Percentiles rank a stretch among this genome's conserved stretches.
These are phyloP conservation scores for Parasteatoda tepidariorum DNA, from an alignment of 1,140 invertebrate species.

Conservation along the genomic window DNA sequence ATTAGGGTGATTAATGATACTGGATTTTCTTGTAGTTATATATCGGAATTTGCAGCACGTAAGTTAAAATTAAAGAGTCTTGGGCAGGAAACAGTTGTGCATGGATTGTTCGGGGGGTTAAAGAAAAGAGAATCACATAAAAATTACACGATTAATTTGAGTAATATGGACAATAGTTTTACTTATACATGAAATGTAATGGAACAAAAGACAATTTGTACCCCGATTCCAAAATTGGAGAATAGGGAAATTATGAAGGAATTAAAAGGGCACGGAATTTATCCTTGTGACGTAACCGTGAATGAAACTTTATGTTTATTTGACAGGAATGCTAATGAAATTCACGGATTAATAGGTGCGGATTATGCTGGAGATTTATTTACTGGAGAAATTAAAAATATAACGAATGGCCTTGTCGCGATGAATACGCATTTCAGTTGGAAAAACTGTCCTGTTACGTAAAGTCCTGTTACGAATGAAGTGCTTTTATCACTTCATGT, in stretches of 20 bases:
- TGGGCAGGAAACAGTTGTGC: neutral
- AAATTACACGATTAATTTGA: neutral
- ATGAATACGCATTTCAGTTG: too few species aligned
- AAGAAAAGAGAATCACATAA: neutral
- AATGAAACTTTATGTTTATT: neutral
- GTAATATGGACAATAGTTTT: conserved; percentile 5
- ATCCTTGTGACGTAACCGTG: neutral
- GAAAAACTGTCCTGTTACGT: too few species aligned
- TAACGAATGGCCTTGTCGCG: too few species aligned
- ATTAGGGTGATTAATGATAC: neutral
- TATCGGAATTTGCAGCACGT: neutral
- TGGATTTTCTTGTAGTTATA: neutral
- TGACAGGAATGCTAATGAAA: neutral
- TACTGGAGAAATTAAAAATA: too few species aligned
- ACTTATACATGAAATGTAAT: neutral
- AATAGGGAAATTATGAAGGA: neutral
- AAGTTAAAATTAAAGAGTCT: neutral
- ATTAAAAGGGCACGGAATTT: neutral
- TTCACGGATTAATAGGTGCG: too few species aligned
- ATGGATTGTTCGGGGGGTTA: neutral
- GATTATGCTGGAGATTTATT: neutral
- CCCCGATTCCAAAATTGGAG: neutral
- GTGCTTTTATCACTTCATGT: too few species aligned
- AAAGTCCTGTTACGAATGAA: too few species aligned
- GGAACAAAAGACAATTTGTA: neutral